Percentiles rank a stretch among this genome's conserved stretches.
Conservation (phyloP, 2,113 vertebrate species). For the Lates calcarifer region DNA sequence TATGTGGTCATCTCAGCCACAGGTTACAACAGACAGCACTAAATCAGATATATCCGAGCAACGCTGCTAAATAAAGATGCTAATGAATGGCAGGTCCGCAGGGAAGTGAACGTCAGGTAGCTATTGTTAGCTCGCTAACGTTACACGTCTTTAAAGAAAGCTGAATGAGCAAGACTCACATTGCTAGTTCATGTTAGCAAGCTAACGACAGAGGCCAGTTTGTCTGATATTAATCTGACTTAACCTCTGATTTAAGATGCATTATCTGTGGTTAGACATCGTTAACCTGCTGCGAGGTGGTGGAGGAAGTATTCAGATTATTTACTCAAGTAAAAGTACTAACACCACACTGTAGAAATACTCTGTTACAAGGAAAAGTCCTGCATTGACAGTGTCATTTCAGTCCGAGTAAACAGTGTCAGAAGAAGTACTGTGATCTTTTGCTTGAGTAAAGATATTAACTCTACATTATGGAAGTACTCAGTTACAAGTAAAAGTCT, state of each 20-base stretch:
- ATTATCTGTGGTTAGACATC: no score
- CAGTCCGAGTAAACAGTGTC: background rate
- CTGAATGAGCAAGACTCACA: constrained; percentile 57
- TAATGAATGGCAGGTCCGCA: background rate
- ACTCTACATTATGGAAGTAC: background rate
- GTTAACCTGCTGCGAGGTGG: background rate
- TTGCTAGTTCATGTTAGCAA: constrained; percentile 40
- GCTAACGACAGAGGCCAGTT: constrained; percentile 8
- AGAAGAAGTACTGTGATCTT: background rate
- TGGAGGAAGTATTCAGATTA: background rate
- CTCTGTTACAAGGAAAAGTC: background rate
- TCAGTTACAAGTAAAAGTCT: background rate
- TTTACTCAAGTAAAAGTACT: background rate
- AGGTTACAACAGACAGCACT: background rate
- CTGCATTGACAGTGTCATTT: background rate
- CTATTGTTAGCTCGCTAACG: constrained; percentile 60
- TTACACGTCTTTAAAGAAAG: constrained; percentile 54
- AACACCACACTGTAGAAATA: background rate
- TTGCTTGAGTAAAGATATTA: background rate
- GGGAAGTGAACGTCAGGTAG: constrained; percentile 4
- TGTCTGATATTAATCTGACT: background rate
- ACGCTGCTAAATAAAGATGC: background rate
- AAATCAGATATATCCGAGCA: rapidly evolving
- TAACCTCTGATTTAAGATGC: background rate
- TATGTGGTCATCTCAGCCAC: background rate